A percentile compares a stretch with the other conserved stretches of the same genome.
Evolutionary conservation across 2,797 vertebrate species (phyloP).

Genomic region (Parauchenoglanis punctatus): DNA sequence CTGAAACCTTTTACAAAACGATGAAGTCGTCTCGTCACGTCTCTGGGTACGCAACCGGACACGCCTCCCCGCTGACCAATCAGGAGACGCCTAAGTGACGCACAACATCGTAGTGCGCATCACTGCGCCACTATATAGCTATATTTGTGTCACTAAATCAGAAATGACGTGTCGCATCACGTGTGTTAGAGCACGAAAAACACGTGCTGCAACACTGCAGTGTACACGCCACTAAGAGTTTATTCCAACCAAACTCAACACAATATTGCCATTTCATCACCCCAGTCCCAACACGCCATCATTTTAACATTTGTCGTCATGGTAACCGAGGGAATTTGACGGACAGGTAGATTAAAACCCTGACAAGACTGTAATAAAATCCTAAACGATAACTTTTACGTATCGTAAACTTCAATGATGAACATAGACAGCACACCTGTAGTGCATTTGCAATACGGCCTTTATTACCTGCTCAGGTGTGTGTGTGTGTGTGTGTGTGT

Average conservation of each 20-base stretch:
- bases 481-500: neutral
- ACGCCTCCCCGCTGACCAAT: neutral
- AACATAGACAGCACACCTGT: neutral
- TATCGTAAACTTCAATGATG: neutral
- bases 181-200: neutral
- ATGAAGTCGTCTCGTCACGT: neutral
- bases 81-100: neutral
- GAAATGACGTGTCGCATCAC: neutral
- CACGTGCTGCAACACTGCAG: neutral
- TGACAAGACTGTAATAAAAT: neutral
- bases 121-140: neutral
- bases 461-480: constrained; percentile 6
- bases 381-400: neutral
- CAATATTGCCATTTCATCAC: neutral
- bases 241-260: neutral
- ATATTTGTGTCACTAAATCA: neutral
- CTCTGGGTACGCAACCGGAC: neutral
- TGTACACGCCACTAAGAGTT: neutral
- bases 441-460: too few species aligned
- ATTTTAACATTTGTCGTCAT: neutral
- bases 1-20: neutral
- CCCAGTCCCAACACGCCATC: neutral
- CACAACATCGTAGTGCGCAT: neutral
- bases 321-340: neutral
- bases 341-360: neutral